Evolutionary conservation across 2,888 invertebrate genomes (phyloP).

Genomic region (Chelonus formosanus): DNA sequence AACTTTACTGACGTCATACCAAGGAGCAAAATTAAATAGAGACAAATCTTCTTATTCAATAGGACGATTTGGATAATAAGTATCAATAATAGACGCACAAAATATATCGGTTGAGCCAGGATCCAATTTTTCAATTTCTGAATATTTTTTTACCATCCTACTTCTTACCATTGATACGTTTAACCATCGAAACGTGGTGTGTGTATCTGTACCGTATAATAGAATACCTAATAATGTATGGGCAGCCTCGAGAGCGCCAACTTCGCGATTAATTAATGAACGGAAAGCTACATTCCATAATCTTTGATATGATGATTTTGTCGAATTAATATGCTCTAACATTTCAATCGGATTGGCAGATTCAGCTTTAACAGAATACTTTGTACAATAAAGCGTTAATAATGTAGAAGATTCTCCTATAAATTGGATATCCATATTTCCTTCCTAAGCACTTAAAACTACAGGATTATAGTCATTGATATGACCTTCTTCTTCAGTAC

Average conservation of each 20-base stretch:
- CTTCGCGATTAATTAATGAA: slow-evolving; percentile 24
- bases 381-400: slow-evolving; percentile 47
- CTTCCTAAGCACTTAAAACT: slow-evolving; percentile 17
- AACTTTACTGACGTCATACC: slow-evolving; percentile 39
- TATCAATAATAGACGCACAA: slow-evolving; percentile 24
- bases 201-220: slow-evolving; percentile 23
- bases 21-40: slow-evolving; percentile 45
- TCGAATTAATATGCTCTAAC: slow-evolving; percentile 47
- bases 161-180: slow-evolving; percentile 24
- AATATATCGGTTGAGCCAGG: slow-evolving; percentile 27
- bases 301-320: slow-evolving; percentile 44
- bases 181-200: slow-evolving; percentile 28
- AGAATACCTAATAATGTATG: slow-evolving; percentile 34
- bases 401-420: slow-evolving; percentile 44
- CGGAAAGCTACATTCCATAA: slow-evolving; percentile 43
- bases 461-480: slow-evolving; percentile 25
- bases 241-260: slow-evolving; percentile 37
- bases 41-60: slow-evolving; percentile 41
- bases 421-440: slow-evolving; percentile 50
- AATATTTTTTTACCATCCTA: slow-evolving; percentile 12
- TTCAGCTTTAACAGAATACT: slow-evolving; percentile 50
- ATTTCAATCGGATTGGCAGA: slow-evolving; percentile 41
- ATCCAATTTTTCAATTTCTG: slow-evolving; percentile 9
- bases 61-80: slow-evolving; percentile 34
- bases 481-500: too few relatives aligned